Evolutionary conservation across 1,140 invertebrate genomes (phyloP), one percentile per base, ranked within the genome.

Genomic region (Potamilus streckersoni): DNA sequence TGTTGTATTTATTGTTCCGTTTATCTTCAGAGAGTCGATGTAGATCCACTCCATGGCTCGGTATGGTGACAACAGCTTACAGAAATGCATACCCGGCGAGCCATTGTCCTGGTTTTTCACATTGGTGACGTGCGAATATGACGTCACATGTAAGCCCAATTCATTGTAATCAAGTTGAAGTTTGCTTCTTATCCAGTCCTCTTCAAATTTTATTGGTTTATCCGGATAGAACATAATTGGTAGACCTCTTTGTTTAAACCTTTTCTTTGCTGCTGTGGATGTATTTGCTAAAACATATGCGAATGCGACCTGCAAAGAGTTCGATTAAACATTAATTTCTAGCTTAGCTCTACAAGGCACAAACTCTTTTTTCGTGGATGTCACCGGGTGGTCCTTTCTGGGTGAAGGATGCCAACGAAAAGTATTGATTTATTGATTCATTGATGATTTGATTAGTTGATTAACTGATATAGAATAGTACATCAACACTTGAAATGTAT

Each of bases 31-130:
- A 11, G 80, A 80, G 62, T 82, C 80, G 20, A 82, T 75, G 64
- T 82, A 80, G 62, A 80, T 74, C 80, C 80, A 82, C 74, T 82
- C 80, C 79, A 82, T 80, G 55, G 79, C 80, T 38, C 80, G 31
- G 73, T 80, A 82, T 8, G 80, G 80, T 3, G 78, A 75, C 49
- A 82, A 31, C 49, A 82, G 31, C 64, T 78, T 80, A 62, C 80
- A 82, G 66, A 73, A 71, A 60, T 69, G 60, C 55, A 74, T 72
- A 14, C 80, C 80, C 17, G 77, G 56, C 17, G 75, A 72, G 8
- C 65, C 17, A 5, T 49, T 49, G 5, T 23, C 13, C 12, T 15
- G 12, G 55, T 73, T 62, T 27, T 71, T 58, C 2, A 65, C 13
- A 1, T 23, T 60, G 0, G 62, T 66, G 17, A 72, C 19, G n/a